phyloP scores from a whole-genome alignment of 2,113 vertebrate species.

The Malurus melanocephalus region DNA sequence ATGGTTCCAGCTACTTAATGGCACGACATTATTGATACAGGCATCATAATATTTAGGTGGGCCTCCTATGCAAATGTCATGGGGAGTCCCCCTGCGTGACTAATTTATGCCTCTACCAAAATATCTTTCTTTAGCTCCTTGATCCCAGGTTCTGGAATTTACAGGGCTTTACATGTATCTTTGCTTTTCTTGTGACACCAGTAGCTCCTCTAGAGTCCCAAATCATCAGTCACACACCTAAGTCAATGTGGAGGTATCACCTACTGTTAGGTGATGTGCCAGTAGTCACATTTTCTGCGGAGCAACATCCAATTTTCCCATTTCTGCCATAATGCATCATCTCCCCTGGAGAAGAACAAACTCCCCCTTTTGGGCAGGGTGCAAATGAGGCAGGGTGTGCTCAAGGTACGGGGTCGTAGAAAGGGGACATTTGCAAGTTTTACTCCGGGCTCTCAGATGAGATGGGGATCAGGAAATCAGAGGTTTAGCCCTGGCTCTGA shows the following conservation, averaged over 20 bases:
- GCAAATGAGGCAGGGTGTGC: background rate
- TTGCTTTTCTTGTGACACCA: background rate
- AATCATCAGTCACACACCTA: background rate
- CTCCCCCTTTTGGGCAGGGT: background rate
- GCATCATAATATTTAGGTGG: background rate
- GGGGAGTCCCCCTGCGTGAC: background rate
- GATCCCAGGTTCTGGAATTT: background rate
- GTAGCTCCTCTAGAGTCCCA: background rate
- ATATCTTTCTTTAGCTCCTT: background rate
- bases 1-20: background rate
- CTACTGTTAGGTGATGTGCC: background rate
- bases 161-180: background rate
- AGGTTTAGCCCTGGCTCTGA: background rate
- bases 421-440: background rate
- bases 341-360: background rate
- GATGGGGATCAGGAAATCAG: background rate
- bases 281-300: background rate
- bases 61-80: background rate
- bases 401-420: rapidly evolving
- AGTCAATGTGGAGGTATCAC: background rate
- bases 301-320: background rate
- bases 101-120: background rate
- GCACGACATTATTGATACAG: background rate
- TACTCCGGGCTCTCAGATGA: background rate
- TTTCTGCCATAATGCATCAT: background rate